Percentiles rank a stretch among this genome's conserved stretches.
phyloP scores from a whole-genome alignment of 2,888 invertebrate genomes.

The Acleris holmiana region DNA sequence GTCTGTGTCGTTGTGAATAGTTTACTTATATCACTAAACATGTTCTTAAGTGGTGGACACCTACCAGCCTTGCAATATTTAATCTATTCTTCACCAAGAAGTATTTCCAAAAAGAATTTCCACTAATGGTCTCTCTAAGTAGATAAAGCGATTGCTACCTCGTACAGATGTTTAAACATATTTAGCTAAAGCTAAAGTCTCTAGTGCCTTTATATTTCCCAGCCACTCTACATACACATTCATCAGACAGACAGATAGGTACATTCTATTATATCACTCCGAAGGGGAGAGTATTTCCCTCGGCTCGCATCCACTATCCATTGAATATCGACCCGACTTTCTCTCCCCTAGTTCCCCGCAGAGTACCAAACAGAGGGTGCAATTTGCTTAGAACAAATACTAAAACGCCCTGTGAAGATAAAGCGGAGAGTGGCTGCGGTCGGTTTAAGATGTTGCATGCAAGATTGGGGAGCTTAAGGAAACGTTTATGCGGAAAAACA shows the following conservation, averaged over 20 bases:
- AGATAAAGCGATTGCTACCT: no score
- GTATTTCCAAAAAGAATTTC: no score
- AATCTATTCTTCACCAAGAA: no score
- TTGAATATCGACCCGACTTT: constrained; percentile 12
- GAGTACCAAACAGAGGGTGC: constrained; percentile 6
- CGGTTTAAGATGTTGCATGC: neutral
- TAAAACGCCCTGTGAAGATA: neutral
- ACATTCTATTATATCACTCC: constrained; percentile 13
- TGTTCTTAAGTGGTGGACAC: no score
- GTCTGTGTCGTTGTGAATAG: no score
- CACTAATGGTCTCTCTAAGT: no score
- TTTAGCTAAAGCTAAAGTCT: no score
- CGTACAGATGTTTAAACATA: no score
- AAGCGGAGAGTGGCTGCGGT: neutral
- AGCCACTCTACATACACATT: constrained; percentile 17
- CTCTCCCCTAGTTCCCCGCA: constrained; percentile 3
- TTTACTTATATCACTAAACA: no score
- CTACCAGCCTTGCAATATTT: no score
- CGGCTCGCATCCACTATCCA: constrained; percentile 16
- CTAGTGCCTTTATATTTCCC: constrained; percentile 3
- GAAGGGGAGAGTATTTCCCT: constrained; percentile 15
- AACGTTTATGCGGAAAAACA: no score
- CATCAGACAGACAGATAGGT: constrained; percentile 7
- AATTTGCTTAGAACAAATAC: neutral
- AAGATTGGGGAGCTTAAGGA: no score